Percentiles rank a stretch among this genome's conserved stretches.
phyloP scores from a whole-genome alignment of 2,113 vertebrate genomes.

The Orthonyx spaldingii region DNA sequence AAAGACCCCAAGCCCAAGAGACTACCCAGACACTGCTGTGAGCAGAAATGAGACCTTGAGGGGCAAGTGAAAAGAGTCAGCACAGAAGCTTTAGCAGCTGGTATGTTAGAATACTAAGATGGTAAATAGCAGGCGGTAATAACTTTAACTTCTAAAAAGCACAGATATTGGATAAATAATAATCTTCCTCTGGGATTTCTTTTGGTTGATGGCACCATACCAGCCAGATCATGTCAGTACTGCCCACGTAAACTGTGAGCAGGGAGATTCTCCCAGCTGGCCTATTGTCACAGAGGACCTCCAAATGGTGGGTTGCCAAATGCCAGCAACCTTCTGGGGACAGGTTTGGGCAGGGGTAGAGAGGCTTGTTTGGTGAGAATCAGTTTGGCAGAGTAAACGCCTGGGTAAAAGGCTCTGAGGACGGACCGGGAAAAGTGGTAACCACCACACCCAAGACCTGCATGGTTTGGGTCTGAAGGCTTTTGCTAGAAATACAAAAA shows the following conservation, averaged over 20 bases:
- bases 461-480: background rate
- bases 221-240: background rate
- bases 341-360: background rate
- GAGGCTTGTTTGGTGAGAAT: background rate
- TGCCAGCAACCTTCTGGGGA: background rate
- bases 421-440: background rate
- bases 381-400: background rate
- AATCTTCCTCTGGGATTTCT: background rate
- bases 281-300: background rate
- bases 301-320: background rate
- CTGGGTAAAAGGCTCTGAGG: background rate
- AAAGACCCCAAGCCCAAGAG: accelerated
- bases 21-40: background rate
- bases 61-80: background rate
- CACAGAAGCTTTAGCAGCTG: background rate
- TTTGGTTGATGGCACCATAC: background rate
- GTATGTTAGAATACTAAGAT: background rate
- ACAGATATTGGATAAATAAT: background rate
- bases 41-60: background rate
- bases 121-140: background rate
- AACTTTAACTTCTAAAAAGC: background rate
- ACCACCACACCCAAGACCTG: background rate
- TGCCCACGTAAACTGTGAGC: background rate
- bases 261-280: background rate
- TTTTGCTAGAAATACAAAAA: background rate